Conservation (phyloP, 2,113 vertebrate species). For the Triplophysa rosa region DNA sequence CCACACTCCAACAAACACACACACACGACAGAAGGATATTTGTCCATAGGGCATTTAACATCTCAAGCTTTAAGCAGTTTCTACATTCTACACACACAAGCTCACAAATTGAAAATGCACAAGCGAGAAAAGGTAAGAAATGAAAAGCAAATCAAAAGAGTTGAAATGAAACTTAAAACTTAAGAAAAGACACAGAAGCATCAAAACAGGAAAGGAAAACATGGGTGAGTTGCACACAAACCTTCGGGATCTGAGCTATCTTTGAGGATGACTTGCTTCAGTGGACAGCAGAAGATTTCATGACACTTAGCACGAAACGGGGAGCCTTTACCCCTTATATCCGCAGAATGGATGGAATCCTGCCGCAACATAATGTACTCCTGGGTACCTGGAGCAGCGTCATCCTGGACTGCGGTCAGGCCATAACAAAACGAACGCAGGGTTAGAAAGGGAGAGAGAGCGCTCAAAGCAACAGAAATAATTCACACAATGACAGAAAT, state of each 20-base stretch:
- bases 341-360: conserved; percentile 99
- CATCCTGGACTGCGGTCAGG: conserved; percentile 98
- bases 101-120: conserved; percentile 36
- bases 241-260: conserved; percentile 97
- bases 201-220: conserved; percentile 74
- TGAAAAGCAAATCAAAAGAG: conserved; percentile 43
- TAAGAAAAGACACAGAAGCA: conserved; percentile 60
- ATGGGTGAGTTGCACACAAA: conserved; percentile 87
- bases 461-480: conserved; percentile 61
- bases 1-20: conserved; percentile 44
- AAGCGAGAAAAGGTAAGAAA: neutral
- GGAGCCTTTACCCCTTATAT: conserved; percentile 99
- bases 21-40: conserved; percentile 25
- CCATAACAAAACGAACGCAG: conserved; percentile 98
- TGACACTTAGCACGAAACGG: conserved; percentile 99
- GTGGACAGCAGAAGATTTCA: conserved; percentile 99
- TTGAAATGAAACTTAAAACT: conserved; percentile 57
- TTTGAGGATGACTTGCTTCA: conserved; percentile 99
- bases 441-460: conserved; percentile 76
- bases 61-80: conserved; percentile 46
- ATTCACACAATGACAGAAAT: conserved; percentile 47
- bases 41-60: conserved; percentile 48
- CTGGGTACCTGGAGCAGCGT: conserved; percentile 98
- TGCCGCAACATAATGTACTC: conserved; percentile 99
- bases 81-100: conserved; percentile 22